Evolutionary conservation across 2,888 invertebrate species (phyloP).

Genomic region (Hirtodrosophila histrioides): DNA sequence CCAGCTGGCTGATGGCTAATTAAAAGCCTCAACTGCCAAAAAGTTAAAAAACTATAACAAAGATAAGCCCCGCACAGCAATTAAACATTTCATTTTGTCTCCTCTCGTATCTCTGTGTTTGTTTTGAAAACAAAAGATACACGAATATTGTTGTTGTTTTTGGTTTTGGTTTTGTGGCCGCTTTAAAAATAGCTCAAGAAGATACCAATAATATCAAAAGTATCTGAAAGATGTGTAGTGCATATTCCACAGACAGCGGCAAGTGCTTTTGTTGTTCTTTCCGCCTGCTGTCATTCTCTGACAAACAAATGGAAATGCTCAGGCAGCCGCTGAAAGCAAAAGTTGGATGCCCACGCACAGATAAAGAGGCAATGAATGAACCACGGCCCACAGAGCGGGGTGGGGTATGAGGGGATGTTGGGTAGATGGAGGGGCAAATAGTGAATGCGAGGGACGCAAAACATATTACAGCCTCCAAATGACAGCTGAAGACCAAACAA

Average conservation of each 20-base stretch:
- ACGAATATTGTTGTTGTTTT: no score
- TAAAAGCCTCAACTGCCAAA: conserved; percentile 66
- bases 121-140: conserved; percentile 72
- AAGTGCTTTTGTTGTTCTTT: conserved; percentile 62
- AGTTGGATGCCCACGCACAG: conserved; percentile 66
- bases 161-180: conserved; percentile 9
- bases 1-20: conserved; percentile 59
- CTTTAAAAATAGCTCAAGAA: conserved; percentile 65
- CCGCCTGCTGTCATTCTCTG: neutral
- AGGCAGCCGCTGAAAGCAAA: conserved; percentile 74
- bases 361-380: conserved; percentile 37
- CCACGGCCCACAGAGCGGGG: neutral
- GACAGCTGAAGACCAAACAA: conserved; percentile 68
- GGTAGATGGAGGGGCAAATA: neutral
- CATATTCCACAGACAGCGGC: conserved; percentile 63
- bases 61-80: conserved; percentile 58
- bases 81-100: conserved; percentile 61
- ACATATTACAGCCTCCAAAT: conserved; percentile 72
- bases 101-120: conserved; percentile 49
- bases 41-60: conserved; percentile 53
- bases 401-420: no score
- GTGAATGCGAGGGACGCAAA: conserved; percentile 31
- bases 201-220: conserved; percentile 66
- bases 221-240: conserved; percentile 62
- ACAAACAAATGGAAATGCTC: conserved; percentile 68